phyloP scores from a whole-genome alignment of 2,113 vertebrate genomes.

The Clarias macrocephalus region DNA sequence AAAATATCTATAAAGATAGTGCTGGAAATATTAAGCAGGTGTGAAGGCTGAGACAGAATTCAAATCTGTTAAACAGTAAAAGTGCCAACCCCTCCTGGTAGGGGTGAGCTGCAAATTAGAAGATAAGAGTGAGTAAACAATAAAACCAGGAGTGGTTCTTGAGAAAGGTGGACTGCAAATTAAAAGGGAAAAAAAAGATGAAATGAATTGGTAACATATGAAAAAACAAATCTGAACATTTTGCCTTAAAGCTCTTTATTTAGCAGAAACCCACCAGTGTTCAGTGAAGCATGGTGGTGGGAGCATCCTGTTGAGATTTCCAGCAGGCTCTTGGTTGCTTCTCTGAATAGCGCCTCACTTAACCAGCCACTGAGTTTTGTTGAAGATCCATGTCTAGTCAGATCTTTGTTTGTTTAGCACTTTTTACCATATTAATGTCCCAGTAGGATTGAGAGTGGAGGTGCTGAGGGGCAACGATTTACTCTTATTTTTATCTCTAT shows the following conservation, averaged over 20 bases:
- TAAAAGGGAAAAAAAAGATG: too few species aligned
- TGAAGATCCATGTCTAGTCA: background rate
- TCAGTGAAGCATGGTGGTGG: conserved; percentile 1
- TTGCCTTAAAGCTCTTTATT: background rate
- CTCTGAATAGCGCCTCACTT: background rate
- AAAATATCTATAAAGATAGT: too few species aligned
- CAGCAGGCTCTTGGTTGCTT: background rate
- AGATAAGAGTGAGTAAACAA: too few species aligned
- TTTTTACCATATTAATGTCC: background rate
- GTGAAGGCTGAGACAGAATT: too few species aligned
- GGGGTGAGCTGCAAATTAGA: too few species aligned
- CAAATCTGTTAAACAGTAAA: too few species aligned
- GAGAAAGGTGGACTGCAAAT: too few species aligned
- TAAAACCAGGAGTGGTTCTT: too few species aligned
- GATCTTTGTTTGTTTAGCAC: background rate
- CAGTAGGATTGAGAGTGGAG: background rate
- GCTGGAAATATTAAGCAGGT: too few species aligned
- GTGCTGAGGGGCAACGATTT: background rate
- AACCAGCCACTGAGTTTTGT: background rate
- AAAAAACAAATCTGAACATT: background rate
- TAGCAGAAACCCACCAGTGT: background rate
- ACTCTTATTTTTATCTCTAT: too few species aligned
- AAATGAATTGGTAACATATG: background rate
- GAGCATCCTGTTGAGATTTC: background rate
- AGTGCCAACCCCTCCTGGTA: too few species aligned